Percentiles rank a stretch among this genome's conserved stretches.
Conservation (phyloP, 2,797 vertebrate genomes). For the Acrossocheilus wenchowensis region DNA sequence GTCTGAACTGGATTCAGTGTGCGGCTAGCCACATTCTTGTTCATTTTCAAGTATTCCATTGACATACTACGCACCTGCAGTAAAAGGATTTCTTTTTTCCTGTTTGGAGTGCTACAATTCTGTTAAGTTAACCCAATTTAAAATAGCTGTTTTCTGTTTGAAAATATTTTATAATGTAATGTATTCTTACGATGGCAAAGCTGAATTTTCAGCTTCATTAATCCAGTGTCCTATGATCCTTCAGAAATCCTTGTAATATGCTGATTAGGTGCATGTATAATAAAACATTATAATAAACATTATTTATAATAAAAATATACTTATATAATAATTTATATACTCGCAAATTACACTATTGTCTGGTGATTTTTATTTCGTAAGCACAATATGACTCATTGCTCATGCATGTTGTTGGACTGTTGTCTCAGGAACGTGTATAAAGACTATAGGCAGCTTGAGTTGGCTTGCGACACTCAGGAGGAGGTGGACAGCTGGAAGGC, state of each 20-base stretch:
- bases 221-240: not conserved
- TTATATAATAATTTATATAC: not conserved
- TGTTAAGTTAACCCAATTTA: not conserved
- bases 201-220: not conserved
- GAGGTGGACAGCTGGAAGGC: constrained; percentile 97
- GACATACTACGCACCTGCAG: not conserved
- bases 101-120: not conserved
- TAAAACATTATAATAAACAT: not conserved
- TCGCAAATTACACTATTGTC: not conserved
- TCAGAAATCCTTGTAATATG: not conserved
- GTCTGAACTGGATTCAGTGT: too few species aligned
- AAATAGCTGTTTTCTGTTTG: not conserved
- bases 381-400: not conserved
- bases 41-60: not conserved
- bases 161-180: not conserved
- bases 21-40: too few species aligned
- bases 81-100: not conserved
- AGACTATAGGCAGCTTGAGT: constrained; percentile 92
- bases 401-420: not conserved
- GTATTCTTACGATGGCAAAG: not conserved
- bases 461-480: constrained; percentile 94
- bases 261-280: not conserved
- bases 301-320: not conserved
- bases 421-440: constrained; percentile 92
- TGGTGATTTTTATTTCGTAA: not conserved